Evolutionary conservation across 2,888 invertebrate species (phyloP), one percentile per base, ranked within the genome.

Genomic region (Nomada fabriciana): DNA sequence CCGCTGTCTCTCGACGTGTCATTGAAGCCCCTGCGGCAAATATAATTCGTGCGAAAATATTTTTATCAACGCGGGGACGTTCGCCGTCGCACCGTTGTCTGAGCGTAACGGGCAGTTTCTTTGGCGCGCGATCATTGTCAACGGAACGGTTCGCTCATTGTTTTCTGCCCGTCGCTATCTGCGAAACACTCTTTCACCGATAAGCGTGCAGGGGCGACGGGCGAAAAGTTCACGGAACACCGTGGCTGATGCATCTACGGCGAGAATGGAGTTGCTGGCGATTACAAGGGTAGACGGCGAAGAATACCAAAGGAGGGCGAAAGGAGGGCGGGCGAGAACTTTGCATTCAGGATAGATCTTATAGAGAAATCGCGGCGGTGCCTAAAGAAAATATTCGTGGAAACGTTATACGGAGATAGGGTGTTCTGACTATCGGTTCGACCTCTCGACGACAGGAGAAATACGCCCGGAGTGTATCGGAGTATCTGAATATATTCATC

Each of bases 161-260:
- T 74, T 67, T 53, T n/a, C n/a, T n/a, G 36, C 43, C 23, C 13
- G 2, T 10, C 47, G 55, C 50, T 61, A 68, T 78, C 77, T 47
- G 61, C 10, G 53, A n/a, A 20, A 43, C 11, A 23, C 74, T 67
- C 73, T 67, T 67, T 77, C 60, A 50, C 65, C 53, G 67, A 67
- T 61, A 74, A 74, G 47, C 60, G 57, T 18, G 65, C 52, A 36
- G n/a, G 15, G 29, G 25, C 20, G 64, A 53, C 59, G 25, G 52
- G 36, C 13, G 13, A 52, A 60, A 72, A 65, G 25, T 76, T 76
- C 15, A n/a, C n/a, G 29, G 42, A 13, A 29, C 59, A 36, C 2
- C 15, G 10, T 42, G 0, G 9, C 59, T 15, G 72, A 76, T 71
- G 52, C 57, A 23, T 25, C 52, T 25, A 11, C n/a, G 53, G 42